Conservation (phyloP, 2,113 vertebrate genomes). For the Sula dactylatra region DNA sequence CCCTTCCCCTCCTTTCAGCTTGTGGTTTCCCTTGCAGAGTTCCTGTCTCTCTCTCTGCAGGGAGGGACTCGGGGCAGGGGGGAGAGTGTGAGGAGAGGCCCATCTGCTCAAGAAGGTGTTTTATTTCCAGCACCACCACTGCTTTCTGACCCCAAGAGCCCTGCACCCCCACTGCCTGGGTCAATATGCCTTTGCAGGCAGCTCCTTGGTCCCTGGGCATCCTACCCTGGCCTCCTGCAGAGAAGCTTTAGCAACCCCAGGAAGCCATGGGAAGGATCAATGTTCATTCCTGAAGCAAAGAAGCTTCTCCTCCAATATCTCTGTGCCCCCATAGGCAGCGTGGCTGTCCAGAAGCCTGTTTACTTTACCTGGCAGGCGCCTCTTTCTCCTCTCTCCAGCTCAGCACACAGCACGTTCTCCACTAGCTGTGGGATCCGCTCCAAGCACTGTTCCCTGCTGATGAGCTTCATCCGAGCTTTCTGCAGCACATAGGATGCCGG, state of each 20-base stretch:
- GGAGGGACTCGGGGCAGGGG: neutral
- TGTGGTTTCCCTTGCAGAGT: neutral
- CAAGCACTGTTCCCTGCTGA: slow-evolving; percentile 16
- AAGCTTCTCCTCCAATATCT: neutral
- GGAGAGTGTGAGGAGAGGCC: neutral
- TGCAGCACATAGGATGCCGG: neutral
- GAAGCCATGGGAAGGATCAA: neutral
- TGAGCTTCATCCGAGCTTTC: slow-evolving; percentile 10
- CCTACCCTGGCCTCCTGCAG: neutral
- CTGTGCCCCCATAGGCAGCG: accelerated
- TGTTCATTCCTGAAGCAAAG: neutral
- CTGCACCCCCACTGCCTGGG: accelerated
- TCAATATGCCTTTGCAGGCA: neutral
- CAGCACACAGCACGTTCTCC: slow-evolving; percentile 53
- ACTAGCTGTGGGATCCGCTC: neutral
- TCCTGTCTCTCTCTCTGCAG: neutral
- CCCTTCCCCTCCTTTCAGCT: neutral
- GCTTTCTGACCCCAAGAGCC: neutral
- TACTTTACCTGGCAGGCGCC: slow-evolving; percentile 54
- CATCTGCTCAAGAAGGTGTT: neutral
- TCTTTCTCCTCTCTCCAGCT: neutral
- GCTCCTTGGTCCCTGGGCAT: neutral
- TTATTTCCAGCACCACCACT: neutral
- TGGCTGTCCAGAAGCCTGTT: neutral
- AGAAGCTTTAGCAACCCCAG: neutral